Evolutionary conservation across 2,888 invertebrate genomes (phyloP), one percentile per base, ranked within the genome.

Genomic region (Cinara cedri): DNA sequence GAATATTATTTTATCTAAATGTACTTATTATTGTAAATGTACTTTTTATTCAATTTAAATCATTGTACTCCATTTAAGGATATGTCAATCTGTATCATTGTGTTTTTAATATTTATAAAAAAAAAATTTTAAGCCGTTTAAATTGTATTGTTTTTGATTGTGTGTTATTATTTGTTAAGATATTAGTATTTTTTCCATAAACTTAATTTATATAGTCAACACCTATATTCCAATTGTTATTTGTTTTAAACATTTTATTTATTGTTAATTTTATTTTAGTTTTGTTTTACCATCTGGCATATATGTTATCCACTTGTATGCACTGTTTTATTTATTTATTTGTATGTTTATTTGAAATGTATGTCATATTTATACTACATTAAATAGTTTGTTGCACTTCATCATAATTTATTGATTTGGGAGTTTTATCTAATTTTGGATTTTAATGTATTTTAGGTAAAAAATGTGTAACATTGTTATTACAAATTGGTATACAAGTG

Each of bases 181-280:
- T 42, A 51, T 60, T 49, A 54, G 34, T 21, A 54, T 46, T 46
- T 49, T 60, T 62, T 51, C 19, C 24, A 44, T 21, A 60, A 21
- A 24, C 11, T 57, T 70, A 70, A 14, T 60, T 57, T 62, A 62
- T 21, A 34, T 71, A 34, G 34, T 34, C 3, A 4, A 34, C 34
- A 34, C 24, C 1, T 49, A 19, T 65, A 26, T 68, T 68, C 26
- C 46, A 54, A 26, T 80, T 57, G 70, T 68, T 68, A 44, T 51
- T 54, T 71, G 44, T 70, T 71, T 42, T n/a, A 71, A 34, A 34
- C 34, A 71, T 24, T 80, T 62, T 71, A 80, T 80, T 71, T 62
- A 34, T 71, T 70, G 80, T 70, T 70, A 51, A 51, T 80, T 62
- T 80, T 49, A 34, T 68, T 68, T 74, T 68, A 26, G 68, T 10